phyloP scores from a whole-genome alignment of 2,113 vertebrate genomes.

The Eulacestoma nigropectus region DNA sequence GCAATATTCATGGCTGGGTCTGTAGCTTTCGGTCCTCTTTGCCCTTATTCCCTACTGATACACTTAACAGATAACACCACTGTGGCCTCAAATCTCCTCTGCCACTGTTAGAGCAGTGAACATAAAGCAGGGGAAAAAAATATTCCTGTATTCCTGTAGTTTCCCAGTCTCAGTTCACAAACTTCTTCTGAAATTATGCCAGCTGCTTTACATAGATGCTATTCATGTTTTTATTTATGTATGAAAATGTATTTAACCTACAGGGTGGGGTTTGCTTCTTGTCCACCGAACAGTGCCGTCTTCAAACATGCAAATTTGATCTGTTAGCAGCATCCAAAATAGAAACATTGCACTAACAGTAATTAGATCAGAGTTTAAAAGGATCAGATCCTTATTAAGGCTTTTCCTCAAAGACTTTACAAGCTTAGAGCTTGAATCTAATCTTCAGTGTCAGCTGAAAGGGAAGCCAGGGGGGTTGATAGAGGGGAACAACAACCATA shows the following conservation, averaged over 20 bases:
- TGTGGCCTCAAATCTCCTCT: neutral
- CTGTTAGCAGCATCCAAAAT: conserved; percentile 57
- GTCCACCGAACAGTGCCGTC: neutral
- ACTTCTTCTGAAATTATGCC: conserved; percentile 37
- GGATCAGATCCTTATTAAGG: conserved; percentile 68
- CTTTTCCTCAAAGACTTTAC: conserved; percentile 67
- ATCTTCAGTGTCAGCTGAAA: conserved; percentile 61
- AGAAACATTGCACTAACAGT: conserved; percentile 63
- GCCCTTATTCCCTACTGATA: neutral
- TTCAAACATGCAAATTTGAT: conserved; percentile 44
- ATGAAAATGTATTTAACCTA: conserved; percentile 47
- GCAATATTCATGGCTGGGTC: neutral
- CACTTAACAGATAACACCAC: neutral
- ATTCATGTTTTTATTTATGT: conserved; percentile 30
- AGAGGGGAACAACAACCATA: neutral
- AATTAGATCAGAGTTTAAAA: conserved; percentile 71
- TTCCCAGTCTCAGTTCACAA: neutral
- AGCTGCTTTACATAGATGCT: conserved; percentile 43
- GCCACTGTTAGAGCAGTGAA: neutral
- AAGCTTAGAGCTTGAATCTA: conserved; percentile 60
- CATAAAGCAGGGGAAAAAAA: neutral
- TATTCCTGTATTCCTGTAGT: neutral
- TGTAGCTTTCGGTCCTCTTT: neutral
- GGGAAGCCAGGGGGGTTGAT: neutral
- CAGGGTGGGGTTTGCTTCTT: conserved; percentile 2